Evolutionary conservation across 2,113 vertebrate genomes (phyloP).

Genomic region (Jacana jacana): DNA sequence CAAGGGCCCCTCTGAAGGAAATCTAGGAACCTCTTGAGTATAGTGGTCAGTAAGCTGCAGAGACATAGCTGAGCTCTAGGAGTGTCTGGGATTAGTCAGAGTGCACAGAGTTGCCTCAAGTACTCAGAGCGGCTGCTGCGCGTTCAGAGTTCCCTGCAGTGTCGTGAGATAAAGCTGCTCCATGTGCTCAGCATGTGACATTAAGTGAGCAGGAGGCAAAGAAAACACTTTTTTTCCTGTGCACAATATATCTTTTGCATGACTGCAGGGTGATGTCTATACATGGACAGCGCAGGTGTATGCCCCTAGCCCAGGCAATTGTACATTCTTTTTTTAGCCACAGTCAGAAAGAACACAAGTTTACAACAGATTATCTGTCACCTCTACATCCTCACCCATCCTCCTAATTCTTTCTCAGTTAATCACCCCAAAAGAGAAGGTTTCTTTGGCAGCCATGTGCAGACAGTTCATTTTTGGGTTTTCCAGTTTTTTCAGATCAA

Average conservation of each 20-base stretch:
- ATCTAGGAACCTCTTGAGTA: neutral
- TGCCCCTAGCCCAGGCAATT: neutral
- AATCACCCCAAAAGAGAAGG: neutral
- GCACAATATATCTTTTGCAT: neutral
- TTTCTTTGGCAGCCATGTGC: neutral
- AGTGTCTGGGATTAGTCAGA: neutral
- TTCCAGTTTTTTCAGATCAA: neutral
- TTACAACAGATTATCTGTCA: neutral
- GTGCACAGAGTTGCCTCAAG: neutral
- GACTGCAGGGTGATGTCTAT: neutral
- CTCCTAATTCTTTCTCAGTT: neutral
- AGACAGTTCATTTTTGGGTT: neutral
- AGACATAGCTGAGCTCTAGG: neutral
- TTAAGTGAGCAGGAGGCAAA: neutral
- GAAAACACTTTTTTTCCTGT: neutral
- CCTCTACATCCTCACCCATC: neutral
- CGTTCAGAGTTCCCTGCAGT: neutral
- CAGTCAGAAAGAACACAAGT: neutral
- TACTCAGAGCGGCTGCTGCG: neutral
- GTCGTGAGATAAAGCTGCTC: neutral
- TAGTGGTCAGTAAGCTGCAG: neutral
- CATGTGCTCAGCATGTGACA: neutral
- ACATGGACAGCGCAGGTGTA: fast-evolving
- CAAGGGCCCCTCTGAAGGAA: neutral
- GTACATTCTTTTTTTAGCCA: neutral